These are phyloP conservation scores for Monomorium pharaonis DNA, from an alignment of 1,140 invertebrate genomes.

Conservation along the genomic window DNA sequence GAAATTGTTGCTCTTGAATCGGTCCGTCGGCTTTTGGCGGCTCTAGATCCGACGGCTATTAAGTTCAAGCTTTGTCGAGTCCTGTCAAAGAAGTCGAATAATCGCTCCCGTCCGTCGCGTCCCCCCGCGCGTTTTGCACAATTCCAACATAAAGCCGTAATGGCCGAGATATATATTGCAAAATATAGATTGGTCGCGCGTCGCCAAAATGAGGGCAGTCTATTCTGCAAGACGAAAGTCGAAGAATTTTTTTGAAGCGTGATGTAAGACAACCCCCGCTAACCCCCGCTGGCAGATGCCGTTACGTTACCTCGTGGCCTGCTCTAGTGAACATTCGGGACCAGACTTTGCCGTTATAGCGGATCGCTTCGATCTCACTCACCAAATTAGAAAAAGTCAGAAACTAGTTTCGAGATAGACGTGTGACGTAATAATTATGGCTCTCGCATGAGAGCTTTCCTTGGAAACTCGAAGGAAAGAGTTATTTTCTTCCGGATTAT, in stretches of 20 bases:
- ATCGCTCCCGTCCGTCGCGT: background rate
- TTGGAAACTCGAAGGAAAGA: background rate
- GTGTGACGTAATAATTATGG: constrained; percentile 36
- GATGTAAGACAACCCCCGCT: constrained; percentile 49
- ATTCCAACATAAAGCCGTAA: background rate
- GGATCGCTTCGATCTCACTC: constrained; percentile 19
- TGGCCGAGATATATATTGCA: constrained; percentile 5
- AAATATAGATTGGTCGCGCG: background rate
- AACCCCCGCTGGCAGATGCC: constrained; percentile 44
- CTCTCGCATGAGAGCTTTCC: background rate
- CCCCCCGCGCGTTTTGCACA: too few species aligned
- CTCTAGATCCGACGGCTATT: background rate
- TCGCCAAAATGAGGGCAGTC: background rate
- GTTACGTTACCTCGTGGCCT: constrained; percentile 39
- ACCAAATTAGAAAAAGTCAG: constrained; percentile 33
- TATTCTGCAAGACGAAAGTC: constrained; percentile 32
- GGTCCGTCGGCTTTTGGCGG: background rate
- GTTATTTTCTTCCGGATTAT: background rate
- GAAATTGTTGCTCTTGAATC: constrained; percentile 42
- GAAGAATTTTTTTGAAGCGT: constrained; percentile 51
- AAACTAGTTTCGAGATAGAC: constrained; percentile 34
- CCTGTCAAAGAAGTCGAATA: background rate
- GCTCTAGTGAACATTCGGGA: constrained; percentile 30
- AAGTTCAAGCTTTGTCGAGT: background rate
- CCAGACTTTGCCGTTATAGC: background rate